Evolutionary conservation across 2,113 vertebrate genomes (phyloP).

Genomic region (Aptenodytes forsteri): DNA sequence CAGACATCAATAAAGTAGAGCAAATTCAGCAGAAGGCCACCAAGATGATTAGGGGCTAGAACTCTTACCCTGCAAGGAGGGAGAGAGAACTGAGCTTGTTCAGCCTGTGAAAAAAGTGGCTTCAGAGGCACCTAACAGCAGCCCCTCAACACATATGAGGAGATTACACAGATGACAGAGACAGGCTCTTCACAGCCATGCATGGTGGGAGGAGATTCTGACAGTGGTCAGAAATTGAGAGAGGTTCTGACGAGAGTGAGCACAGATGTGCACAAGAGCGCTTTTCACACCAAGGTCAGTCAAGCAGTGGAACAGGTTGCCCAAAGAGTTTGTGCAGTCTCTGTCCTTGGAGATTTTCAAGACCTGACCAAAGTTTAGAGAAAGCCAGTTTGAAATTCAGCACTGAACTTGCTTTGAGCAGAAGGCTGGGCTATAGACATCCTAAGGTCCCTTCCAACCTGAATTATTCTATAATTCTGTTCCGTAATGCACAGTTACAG

Average conservation of each 20-base stretch:
- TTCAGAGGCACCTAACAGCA: not conserved
- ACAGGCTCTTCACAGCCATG: not conserved
- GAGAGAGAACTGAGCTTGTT: not conserved
- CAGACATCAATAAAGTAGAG: not conserved
- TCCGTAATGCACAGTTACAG: not conserved
- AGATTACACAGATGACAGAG: not conserved
- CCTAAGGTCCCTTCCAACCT: not conserved
- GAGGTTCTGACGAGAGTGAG: not conserved
- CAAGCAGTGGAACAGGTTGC: not conserved
- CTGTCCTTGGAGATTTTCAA: not conserved
- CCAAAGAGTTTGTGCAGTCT: not conserved
- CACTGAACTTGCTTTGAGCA: not conserved
- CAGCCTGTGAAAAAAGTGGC: not conserved
- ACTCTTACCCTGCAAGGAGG: not conserved
- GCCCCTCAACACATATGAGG: accelerated
- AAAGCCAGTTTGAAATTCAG: not conserved
- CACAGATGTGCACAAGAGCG: accelerated
- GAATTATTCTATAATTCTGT: not conserved
- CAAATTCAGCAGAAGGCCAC: not conserved
- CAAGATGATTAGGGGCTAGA: not conserved
- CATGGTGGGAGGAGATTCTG: not conserved
- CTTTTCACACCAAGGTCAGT: not conserved
- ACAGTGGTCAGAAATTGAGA: not conserved
- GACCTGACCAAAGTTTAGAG: not conserved
- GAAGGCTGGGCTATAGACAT: not conserved